Evolutionary conservation across 2,797 vertebrate species (phyloP), one percentile per base, ranked within the genome.

Genomic region (Serranus cabrilla): DNA sequence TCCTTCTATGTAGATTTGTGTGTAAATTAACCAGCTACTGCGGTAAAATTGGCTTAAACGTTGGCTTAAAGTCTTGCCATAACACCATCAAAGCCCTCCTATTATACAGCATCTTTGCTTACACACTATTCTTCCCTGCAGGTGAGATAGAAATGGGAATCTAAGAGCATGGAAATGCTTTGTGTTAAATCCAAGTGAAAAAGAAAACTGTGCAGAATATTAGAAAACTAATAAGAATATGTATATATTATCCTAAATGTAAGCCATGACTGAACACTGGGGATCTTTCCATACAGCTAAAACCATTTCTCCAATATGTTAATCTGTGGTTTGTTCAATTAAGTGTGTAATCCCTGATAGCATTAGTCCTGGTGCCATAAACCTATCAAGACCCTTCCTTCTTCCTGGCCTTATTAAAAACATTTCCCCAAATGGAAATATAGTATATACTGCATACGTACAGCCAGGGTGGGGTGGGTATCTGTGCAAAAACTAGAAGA

Each of bases 401-500:
- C 77, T 75, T 87, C 91, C 86, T 92, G 91, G 90, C 91, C 82
- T 87, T 89, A 62, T 82, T 88, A 90, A 91, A 92, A 93, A 89
- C 90, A 91, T 90, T 92, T 92, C 90, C 92, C 93, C 92, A 89
- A 92, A 92, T 92, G 91, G 90, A 91, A 91, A 93, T 90, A 88
- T 90, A 92, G 82, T 92, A 88, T 86, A 89, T 93, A 93, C 92
- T 94, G 92, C 92, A 94, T 92, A 94, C 91, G 81, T 91, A 94
- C 80, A 93, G 92, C 92, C 91, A 91, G 92, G 90, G 89, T 74
- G 87, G 91, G 88, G 88, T 64, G 88, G 90, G 87, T 78, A 82
- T 94, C 91, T 95, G 92, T 95, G 94, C 92, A 95, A 93, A 91
- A 94, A 92, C 83, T 92, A 92, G 85, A 79, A 91, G 82, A 92